Evolutionary conservation across 2,888 invertebrate genomes (phyloP), one percentile per base, ranked within the genome.

Genomic region (Rhopalosiphum nymphaeae): DNA sequence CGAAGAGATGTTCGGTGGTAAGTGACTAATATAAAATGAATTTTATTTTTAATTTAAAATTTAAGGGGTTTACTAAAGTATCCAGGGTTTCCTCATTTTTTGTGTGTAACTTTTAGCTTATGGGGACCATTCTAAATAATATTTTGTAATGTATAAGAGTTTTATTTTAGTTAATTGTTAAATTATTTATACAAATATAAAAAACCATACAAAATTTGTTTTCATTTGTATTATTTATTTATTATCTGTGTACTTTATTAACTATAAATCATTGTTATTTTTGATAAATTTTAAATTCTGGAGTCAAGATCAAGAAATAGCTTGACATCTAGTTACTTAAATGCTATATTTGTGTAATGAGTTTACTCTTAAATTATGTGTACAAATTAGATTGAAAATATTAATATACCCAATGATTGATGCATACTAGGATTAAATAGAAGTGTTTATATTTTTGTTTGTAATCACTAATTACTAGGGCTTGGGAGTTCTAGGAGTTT

Each of bases 1-100:
- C 95, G 97, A 97, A 96, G 97, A 97, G 95, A 97, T 97, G 95
- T 97, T 97, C 42, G 97, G 97, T 89, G 97, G 97, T 84, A 92
- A 90, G 94, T 91, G 53, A 91, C 44, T 1, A 36, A 61, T 36
- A 16, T 87, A n/a, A 91, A 36, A n/a, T 90, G n/a, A n/a, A 44
- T 67, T 67, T 90, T 29, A 26, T 85, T 9, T 42, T 57, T n/a
- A 86, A 91, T 85, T 44, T 86, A 57, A 56, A 26, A 91, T 91
- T 13, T 7, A 1, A 10, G 5, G 85, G 46, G 29, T 36, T 56
- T 78, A 46, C 56, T 42, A 36, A 9, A 25, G 26, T 78, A 78
- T 78, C 36, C 67, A 78, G 36, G 21, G 36, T 36, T 78, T 36
- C n/a, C 16, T 78, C 67, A 36, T 78, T 78, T 78, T 13, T n/a